Evolutionary conservation across 2,113 vertebrate genomes (phyloP).

Genomic region (Catharus fuscescens): DNA sequence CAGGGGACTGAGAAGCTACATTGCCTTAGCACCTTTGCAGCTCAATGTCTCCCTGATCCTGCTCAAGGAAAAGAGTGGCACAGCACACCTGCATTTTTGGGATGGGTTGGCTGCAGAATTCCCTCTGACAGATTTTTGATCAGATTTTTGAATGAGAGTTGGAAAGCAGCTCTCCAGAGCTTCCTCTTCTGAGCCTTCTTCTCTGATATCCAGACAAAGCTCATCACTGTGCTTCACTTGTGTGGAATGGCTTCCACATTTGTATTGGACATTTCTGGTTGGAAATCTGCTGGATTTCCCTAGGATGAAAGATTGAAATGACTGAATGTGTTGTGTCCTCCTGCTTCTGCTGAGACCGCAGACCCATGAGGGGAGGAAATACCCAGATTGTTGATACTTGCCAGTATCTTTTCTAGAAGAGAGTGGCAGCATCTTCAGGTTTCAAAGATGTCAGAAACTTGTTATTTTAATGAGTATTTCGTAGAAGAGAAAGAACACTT

Average conservation of each 20-base stretch:
- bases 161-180: background rate
- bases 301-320: background rate
- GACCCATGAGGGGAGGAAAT: background rate
- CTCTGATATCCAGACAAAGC: background rate
- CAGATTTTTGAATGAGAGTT: background rate
- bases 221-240: background rate
- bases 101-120: background rate
- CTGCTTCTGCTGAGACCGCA: background rate
- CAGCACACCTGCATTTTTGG: background rate
- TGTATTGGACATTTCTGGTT: background rate
- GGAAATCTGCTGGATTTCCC: background rate
- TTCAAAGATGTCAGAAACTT: constrained; percentile 9
- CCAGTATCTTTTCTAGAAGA: background rate
- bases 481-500: constrained; percentile 7
- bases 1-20: background rate
- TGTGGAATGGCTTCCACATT: background rate
- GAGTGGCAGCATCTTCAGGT: background rate
- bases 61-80: background rate
- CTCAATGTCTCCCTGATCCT: background rate
- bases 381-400: background rate
- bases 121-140: background rate
- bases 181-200: background rate
- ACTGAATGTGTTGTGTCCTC: background rate
- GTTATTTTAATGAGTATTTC: background rate
- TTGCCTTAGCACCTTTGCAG: background rate